Evolutionary conservation across 2,888 invertebrate genomes (phyloP), one percentile per base, ranked within the genome.

Genomic region (Catonia carolina): DNA sequence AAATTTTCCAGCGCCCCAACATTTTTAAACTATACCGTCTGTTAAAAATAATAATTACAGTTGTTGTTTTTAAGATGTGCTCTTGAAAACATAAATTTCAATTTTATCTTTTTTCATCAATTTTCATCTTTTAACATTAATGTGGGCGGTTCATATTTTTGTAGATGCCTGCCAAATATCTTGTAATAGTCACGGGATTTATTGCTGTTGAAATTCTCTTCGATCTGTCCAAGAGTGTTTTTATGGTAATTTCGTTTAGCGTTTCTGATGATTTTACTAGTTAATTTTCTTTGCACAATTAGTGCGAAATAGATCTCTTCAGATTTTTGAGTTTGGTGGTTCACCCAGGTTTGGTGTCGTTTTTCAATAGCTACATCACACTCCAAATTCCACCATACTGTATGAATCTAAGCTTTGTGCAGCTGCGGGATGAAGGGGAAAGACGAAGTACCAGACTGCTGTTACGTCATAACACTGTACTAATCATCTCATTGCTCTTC

Each of bases 271-370:
- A 41, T 14, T 41, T 41, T 41, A 18, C 41, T 41, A 2, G 41
- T 41, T n/a, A 41, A 5, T 41, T 41, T 41, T 41, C 41, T n/a
- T 41, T 41, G 41, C 4, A 18, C 5, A 14, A 2, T 14, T 10
- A 41, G 5, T 2, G 5, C 5, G 2, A 10, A 8, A 18, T 7
- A 41, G 15, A 15, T 18, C 15, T 14, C 20, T 41, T 41, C 41
- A 8, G 41, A 10, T 41, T 41, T 41, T 41, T 41, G 41, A 2
- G 41, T n/a, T 41, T 41, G 41, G 41, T 41, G 41, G 5, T n/a
- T 41, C 15, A 41, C 5, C 41, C 41, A 41, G 5, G 41, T 2
- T 41, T 41, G 5, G 15, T 41, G 41, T 14, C 41, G 10, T n/a
- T 18, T 14, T 41, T 41, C 41, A 8, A 41, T 18, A 14, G 41